Evolutionary conservation across 2,797 vertebrate species (phyloP), one percentile per base, ranked within the genome.

Genomic region (Ciconia nigra): DNA sequence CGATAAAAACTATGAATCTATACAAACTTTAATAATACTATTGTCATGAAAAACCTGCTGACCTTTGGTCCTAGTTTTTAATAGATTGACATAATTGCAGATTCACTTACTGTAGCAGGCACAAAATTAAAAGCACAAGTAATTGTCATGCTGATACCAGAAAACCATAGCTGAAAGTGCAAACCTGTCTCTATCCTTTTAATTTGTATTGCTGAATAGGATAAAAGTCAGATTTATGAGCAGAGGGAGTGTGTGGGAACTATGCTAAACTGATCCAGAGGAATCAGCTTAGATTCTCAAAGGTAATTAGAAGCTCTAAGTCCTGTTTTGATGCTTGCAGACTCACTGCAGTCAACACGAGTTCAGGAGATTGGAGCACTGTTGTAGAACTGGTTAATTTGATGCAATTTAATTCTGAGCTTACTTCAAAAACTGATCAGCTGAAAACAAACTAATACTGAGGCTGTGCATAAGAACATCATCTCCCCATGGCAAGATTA

Each of bases 301-400:
- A 86, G 41, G 81, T 84, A 92, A 87, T 93, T 84, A 89, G 83
- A 81, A 90, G 33, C 59, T 90, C 15, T 13, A 79, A 67, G 42
- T 66, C 66, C 93, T 87, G 47, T 39, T 93, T 76, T 73, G 77
- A 51, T 59, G 39, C 59, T 96, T 92, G 19, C 80, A 76, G 66
- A 31, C 49, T 87, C 69, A 42, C 63, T n/a, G 42, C n/a, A 82
- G 76, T 82, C 73, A 84, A 79, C 58, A 82, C 85, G 61, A 52
- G 20, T 69, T 81, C 62, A 90, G 77, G 80, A 93, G 69, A 89
- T n/a, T 92, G 83, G 62, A 95, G 66, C 78, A 82, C 42, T 29
- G 15, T 79, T 92, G 73, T 95, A 83, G 66, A 94, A 92, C 88
- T 84, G 18, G 51, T 79, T 87, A 87, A 95, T 93, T 93, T 90